Conservation (phyloP, 2,888 invertebrate genomes). For the Chrysodeixis includens region DNA sequence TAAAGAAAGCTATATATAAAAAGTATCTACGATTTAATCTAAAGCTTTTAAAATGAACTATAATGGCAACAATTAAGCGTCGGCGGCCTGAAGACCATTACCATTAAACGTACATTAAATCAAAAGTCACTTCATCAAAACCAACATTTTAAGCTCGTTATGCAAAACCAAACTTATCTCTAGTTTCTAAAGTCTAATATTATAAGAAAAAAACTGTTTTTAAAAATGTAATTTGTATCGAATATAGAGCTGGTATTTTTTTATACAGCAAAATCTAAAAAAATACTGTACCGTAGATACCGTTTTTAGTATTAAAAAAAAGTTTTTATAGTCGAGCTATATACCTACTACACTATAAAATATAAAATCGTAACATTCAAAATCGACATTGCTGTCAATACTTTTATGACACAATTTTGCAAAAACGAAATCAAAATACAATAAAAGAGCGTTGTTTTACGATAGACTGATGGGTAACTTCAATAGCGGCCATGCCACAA, state of each 20-base stretch:
- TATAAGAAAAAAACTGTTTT: constrained; percentile 27
- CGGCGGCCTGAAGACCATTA: constrained; percentile 22
- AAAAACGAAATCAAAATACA: too few species aligned
- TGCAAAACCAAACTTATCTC: constrained; percentile 31
- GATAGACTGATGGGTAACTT: not conserved
- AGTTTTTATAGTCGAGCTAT: too few species aligned
- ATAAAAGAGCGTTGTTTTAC: not conserved
- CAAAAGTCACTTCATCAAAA: constrained; percentile 50
- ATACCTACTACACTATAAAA: too few species aligned
- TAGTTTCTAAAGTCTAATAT: constrained; percentile 25
- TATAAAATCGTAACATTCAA: too few species aligned
- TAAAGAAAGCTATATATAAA: not conserved
- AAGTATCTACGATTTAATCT: not conserved
- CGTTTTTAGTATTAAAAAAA: too few species aligned
- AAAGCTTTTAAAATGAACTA: constrained; percentile 21
- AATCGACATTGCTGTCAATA: too few species aligned
- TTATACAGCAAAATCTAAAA: not conserved
- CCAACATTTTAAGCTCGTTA: constrained; percentile 38
- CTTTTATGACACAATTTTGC: too few species aligned
- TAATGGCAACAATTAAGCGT: constrained; percentile 24
- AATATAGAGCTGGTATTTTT: not conserved
- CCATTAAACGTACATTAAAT: constrained; percentile 47
- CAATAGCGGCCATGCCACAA: not conserved
- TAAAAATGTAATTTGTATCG: not conserved
- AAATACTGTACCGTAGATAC: not conserved